Evolutionary conservation across 1,140 invertebrate species (phyloP), one percentile per base, ranked within the genome.

Genomic region (Drosophila subobscura): DNA sequence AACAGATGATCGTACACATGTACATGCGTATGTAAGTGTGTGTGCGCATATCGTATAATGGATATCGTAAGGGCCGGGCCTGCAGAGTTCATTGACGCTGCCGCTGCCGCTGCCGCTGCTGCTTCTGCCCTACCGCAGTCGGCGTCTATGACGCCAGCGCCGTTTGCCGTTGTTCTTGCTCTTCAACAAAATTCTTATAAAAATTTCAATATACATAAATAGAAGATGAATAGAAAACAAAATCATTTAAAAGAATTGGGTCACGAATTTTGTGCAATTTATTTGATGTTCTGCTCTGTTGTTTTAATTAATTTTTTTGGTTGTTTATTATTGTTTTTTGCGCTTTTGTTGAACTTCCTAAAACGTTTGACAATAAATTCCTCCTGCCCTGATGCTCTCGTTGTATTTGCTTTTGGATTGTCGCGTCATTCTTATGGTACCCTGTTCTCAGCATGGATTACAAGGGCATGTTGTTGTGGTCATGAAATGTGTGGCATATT

Each of bases 261-360:
- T 88, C 81, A 86, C 29, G 61, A 61, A 88, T 78, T 86, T 71
- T 77, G 75, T 70, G 83, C 81, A 86, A 85, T 85, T 81, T 72
- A 81, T 86, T 88, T 86, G 77, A 81, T 86, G 75, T 85, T 72
- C 50, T 67, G 42, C 45, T 20, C 16, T 20, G 16, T 40, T 20
- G 16, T 40, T 49, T 57, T 60, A 63, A 66, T 64, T 45, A 53
- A 52, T 58, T 58, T 37, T 37, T 49, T 12, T 29, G 23, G 16
- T 22, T 45, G 41, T 72, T 52, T 40, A 42, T 44, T 58, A 54
- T 46, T 14, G 44, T 61, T 33, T 29, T 59, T 52, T 72, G 45
- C 49, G 77, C 68, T 81, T 77, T 65, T 67, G 53, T 44, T 63
- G 66, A 67, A 81, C 72, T 67, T 80, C 67, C 61, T 59, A 60